Evolutionary conservation across 2,113 vertebrate species (phyloP), one percentile per base, ranked within the genome.

Genomic region (Chloropsis hardwickii): DNA sequence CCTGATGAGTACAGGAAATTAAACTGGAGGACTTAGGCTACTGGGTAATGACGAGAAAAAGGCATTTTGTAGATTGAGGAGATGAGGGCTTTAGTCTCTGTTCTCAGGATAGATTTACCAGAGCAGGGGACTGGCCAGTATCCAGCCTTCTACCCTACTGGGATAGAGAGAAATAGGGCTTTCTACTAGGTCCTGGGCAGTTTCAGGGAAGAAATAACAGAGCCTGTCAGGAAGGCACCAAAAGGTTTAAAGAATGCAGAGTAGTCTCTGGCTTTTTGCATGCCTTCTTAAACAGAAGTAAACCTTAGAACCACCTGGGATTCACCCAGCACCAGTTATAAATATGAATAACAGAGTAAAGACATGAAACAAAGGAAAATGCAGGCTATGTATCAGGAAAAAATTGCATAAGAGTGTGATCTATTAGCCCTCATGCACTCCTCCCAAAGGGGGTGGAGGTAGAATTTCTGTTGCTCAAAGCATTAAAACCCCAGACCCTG

Each of bases 331-430:
- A 90, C 58, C 23, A 54, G 23, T 86, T 93, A 93, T 94, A 92
- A 94, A 91, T 72, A 87, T 71, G 71, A 95, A 70, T 92, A 95
- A 86, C 0, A 0, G 73, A 85, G 79, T 90, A 70, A 90, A 90
- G 71, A 73, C 79, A 88, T 90, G 56, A 77, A 94, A 96, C 87
- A 95, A 94, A 97, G 76, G 85, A 96, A 97, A 97, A 90, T 90
- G 85, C 81, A 93, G 90, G 85, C 94, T 88, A 33, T n/a, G 71
- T 86, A 96, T 96, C 85, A 96, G 93, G 92, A n/a, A 93, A 96
- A 97, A 95, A 93, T 48, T 92, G 87, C 54, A 3, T 88, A 95
- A 88, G 54, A 88, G 50, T 70, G 54, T 77, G 76, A 92, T 96
- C 85, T 93, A 81, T 80, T 81, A 92, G 64, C 24, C 51, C 80